Percentiles rank a stretch among this genome's conserved stretches.
These are phyloP conservation scores for Nomada ferruginata DNA, from an alignment of 2,888 invertebrate species.

Conservation along the genomic window DNA sequence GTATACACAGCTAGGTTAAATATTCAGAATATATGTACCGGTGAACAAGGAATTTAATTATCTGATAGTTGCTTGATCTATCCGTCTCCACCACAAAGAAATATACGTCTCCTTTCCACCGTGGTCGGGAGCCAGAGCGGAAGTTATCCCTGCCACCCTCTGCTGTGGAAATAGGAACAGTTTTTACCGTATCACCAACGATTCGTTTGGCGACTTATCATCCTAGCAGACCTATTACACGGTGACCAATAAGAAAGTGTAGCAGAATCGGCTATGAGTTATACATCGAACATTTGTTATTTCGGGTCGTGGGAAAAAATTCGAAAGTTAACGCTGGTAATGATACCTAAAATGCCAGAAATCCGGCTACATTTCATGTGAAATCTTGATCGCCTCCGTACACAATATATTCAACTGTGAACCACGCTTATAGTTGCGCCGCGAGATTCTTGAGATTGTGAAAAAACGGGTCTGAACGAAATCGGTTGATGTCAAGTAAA, in stretches of 20 bases:
- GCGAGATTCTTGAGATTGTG: too few relatives aligned
- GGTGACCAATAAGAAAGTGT: slow-evolving; percentile 53
- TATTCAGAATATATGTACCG: slow-evolving; percentile 66
- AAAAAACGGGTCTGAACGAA: too few relatives aligned
- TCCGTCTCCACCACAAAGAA: slow-evolving; percentile 62
- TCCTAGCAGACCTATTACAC: slow-evolving; percentile 51
- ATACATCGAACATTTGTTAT: slow-evolving; percentile 49
- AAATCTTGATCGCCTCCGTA: slow-evolving; percentile 5
- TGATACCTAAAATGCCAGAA: slow-evolving; percentile 1
- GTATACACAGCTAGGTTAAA: slow-evolving; percentile 63
- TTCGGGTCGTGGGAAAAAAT: slow-evolving; percentile 25
- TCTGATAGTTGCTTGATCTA: slow-evolving; percentile 78
- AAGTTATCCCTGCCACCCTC: slow-evolving; percentile 58
- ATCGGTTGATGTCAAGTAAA: too few relatives aligned
- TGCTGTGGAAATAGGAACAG: slow-evolving; percentile 64
- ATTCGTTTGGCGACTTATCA: slow-evolving; percentile 62
- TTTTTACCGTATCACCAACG: slow-evolving; percentile 60
- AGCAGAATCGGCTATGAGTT: slow-evolving; percentile 42
- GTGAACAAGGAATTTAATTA: slow-evolving; percentile 77
- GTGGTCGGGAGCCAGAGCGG: slow-evolving; percentile 58
- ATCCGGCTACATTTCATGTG: not conserved
- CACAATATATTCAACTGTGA: not conserved
- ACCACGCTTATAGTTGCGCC: too few relatives aligned
- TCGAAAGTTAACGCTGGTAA: slow-evolving; percentile 12
- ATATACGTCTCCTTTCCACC: slow-evolving; percentile 55